A percentile compares a stretch with the other conserved stretches of the same genome.
These are phyloP conservation scores for Ochlodes sylvanus DNA, from an alignment of 2,888 invertebrate genomes.

Conservation along the genomic window DNA sequence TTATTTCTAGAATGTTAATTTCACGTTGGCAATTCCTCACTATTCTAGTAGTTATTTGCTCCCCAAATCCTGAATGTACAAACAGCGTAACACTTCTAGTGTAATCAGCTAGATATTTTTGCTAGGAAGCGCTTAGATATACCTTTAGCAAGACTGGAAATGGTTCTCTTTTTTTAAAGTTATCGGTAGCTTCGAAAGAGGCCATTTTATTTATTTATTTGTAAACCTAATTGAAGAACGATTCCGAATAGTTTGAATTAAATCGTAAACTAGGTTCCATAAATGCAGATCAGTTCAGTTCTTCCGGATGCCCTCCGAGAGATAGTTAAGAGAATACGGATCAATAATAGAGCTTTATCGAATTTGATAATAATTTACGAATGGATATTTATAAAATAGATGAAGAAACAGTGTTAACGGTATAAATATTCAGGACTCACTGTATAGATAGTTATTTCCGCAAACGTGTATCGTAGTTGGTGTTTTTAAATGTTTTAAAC, in stretches of 20 bases:
- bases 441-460: constrained; percentile 73
- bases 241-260: constrained; percentile 44
- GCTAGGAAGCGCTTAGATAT: constrained; percentile 59
- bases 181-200: constrained; percentile 41
- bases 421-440: constrained; percentile 62
- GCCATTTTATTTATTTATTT: constrained; percentile 46
- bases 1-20: constrained; percentile 26
- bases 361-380: constrained; percentile 85
- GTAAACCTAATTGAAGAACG: constrained; percentile 38
- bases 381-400: constrained; percentile 72
- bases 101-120: constrained; percentile 62
- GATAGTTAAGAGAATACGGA: constrained; percentile 79
- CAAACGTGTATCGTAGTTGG: constrained; percentile 70
- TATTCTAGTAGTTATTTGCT: constrained; percentile 55
- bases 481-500: constrained; percentile 77
- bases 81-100: constrained; percentile 66
- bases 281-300: constrained; percentile 53
- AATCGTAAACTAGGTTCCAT: constrained; percentile 47
- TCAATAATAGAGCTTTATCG: constrained; percentile 85
- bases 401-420: constrained; percentile 56
- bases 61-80: constrained; percentile 81
- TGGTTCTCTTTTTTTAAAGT: constrained; percentile 54
- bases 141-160: constrained; percentile 60
- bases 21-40: constrained; percentile 29
- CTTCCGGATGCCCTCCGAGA: constrained; percentile 51